Percentiles rank a stretch among this genome's conserved stretches.
Evolutionary conservation across 2,113 vertebrate genomes (phyloP).

Genomic region (Pomatostomus ruficeps): DNA sequence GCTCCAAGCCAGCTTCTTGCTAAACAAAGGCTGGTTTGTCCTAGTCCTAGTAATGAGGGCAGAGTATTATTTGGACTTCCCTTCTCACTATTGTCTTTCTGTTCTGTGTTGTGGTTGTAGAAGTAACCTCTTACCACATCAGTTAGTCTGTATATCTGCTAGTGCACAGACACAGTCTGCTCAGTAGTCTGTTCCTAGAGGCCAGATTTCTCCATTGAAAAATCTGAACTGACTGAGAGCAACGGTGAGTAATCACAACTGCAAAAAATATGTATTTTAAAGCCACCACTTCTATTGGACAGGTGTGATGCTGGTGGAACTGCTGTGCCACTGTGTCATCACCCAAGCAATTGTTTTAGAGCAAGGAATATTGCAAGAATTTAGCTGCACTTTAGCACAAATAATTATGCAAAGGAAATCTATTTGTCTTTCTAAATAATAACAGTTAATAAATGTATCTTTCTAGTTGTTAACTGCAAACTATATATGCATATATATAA

Average conservation of each 20-base stretch:
- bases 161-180: not conserved
- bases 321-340: not conserved
- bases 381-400: not conserved
- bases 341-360: not conserved
- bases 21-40: not conserved
- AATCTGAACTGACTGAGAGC: not conserved
- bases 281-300: not conserved
- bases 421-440: not conserved
- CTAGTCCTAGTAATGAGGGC: not conserved
- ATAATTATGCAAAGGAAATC: not conserved
- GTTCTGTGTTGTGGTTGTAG: not conserved
- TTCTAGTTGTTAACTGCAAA: not conserved
- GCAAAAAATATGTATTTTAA: not conserved
- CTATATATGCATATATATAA: not conserved
- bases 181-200: not conserved
- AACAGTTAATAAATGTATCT: not conserved
- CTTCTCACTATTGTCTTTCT: rapidly evolving
- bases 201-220: not conserved
- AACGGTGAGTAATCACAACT: not conserved
- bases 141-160: not conserved
- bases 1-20: not conserved
- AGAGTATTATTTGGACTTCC: not conserved
- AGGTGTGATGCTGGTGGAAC: not conserved
- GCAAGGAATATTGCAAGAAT: not conserved
- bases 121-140: not conserved